These are phyloP conservation scores for Adelges cooleyi DNA, from an alignment of 1,140 invertebrate genomes.

Conservation along the genomic window DNA sequence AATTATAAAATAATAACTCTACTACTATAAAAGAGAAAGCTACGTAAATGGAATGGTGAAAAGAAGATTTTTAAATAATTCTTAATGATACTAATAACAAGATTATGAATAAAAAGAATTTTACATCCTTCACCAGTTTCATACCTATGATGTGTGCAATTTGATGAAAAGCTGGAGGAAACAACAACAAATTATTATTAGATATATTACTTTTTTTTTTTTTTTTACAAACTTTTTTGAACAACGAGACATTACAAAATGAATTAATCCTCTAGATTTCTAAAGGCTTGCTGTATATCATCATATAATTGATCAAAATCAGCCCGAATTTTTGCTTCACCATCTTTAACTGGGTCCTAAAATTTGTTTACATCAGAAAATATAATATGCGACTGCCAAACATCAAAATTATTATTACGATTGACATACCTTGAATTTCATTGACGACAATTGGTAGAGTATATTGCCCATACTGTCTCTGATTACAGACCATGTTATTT, in stretches of 20 bases:
- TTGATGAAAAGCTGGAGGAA: slow-evolving; percentile 8
- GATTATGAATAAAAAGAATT: slow-evolving; percentile 13
- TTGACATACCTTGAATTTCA: slow-evolving; percentile 99
- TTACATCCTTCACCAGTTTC: slow-evolving; percentile 25
- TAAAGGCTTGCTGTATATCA: slow-evolving; percentile 91
- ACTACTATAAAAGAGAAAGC: slow-evolving; percentile 8
- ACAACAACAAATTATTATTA: slow-evolving; percentile 24
- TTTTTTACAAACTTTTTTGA: slow-evolving; percentile 19
- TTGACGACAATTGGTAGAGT: slow-evolving; percentile 93
- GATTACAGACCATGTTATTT: slow-evolving; percentile 97
- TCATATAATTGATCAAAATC: slow-evolving; percentile 93
- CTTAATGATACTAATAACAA: slow-evolving; percentile 8
- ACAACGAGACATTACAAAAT: slow-evolving; percentile 9
- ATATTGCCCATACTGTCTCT: slow-evolving; percentile 92
- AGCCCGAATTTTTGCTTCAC: slow-evolving; percentile 91
- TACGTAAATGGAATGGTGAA: slow-evolving; percentile 22
- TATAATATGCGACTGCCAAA: background rate
- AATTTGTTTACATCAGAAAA: slow-evolving; percentile 33
- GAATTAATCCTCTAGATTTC: slow-evolving; percentile 94
- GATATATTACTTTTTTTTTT: background rate
- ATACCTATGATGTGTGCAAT: slow-evolving; percentile 17
- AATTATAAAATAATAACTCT: slow-evolving; percentile 22
- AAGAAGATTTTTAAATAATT: background rate
- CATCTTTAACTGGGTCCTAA: slow-evolving; percentile 94
- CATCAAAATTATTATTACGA: slow-evolving; percentile 16